phyloP scores from a whole-genome alignment of 1,140 invertebrate genomes.

The Pseudomyrmex gracilis region DNA sequence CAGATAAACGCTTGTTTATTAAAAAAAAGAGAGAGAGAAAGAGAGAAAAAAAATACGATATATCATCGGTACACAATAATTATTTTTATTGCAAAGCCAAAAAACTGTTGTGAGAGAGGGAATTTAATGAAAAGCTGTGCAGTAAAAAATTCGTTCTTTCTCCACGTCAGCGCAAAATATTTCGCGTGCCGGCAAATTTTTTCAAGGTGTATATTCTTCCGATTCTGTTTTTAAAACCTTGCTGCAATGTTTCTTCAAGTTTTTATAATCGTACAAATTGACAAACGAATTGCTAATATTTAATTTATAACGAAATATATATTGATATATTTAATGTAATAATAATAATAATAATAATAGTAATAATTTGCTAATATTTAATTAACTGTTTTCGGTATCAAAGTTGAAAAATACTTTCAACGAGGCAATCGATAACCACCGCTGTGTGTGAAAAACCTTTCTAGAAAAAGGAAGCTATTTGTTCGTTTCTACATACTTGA shows the following conservation, averaged over 20 bases:
- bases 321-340: neutral
- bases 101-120: neutral
- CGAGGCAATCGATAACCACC: neutral
- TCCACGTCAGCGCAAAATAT: no score
- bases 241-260: no score
- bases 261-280: no score
- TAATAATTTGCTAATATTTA: neutral
- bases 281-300: neutral
- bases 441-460: neutral
- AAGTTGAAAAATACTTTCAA: neutral
- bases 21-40: no score
- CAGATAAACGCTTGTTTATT: slow-evolving; percentile 10
- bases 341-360: no score
- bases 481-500: slow-evolving; percentile 42
- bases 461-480: neutral
- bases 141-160: neutral
- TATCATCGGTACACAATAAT: neutral
- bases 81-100: slow-evolving; percentile 19
- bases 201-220: neutral
- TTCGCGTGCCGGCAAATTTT: neutral
- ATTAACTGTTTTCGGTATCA: neutral
- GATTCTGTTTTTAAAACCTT: neutral
- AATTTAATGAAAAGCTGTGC: neutral
- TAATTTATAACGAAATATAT: no score
- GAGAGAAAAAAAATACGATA: neutral